These are phyloP conservation scores for Ophthalmotilapia sp. DNA, from an alignment of 2,113 vertebrate species.

Conservation along the genomic window DNA sequence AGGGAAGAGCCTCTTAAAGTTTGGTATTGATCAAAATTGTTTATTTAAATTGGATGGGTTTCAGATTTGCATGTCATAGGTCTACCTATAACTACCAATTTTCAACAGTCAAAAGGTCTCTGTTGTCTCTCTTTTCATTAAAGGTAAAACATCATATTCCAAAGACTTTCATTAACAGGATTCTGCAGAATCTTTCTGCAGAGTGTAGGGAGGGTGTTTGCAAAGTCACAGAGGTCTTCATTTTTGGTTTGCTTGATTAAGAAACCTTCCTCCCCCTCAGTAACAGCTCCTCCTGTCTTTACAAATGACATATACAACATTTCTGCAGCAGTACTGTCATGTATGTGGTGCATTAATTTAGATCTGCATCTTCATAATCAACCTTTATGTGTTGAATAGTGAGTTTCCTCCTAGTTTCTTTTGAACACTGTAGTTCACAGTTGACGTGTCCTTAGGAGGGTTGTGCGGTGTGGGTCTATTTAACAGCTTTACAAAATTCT, in stretches of 20 bases:
- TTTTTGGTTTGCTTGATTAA: not conserved
- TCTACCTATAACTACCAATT: not conserved
- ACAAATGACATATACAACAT: not conserved
- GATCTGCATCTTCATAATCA: not conserved
- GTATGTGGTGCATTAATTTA: not conserved
- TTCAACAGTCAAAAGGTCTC: not conserved
- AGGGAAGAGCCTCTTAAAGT: not conserved
- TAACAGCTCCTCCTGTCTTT: not conserved
- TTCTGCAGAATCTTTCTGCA: not conserved
- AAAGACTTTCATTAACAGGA: not conserved
- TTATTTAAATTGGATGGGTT: not conserved
- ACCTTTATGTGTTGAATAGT: not conserved
- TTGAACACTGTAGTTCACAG: not conserved
- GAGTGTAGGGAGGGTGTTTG: not conserved
- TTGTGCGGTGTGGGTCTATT: not conserved
- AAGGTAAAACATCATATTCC: not conserved
- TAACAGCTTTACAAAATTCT: not conserved
- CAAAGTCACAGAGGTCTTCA: not conserved
- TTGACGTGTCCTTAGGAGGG: not conserved
- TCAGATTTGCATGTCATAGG: not conserved
- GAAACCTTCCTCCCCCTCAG: not conserved
- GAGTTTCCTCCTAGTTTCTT: accelerated
- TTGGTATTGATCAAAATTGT: not conserved
- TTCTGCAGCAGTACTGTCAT: not conserved
- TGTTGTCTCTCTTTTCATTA: not conserved